These are phyloP conservation scores for Tetraneura akinire DNA, from an alignment of 1,140 invertebrate species.

Conservation along the genomic window DNA sequence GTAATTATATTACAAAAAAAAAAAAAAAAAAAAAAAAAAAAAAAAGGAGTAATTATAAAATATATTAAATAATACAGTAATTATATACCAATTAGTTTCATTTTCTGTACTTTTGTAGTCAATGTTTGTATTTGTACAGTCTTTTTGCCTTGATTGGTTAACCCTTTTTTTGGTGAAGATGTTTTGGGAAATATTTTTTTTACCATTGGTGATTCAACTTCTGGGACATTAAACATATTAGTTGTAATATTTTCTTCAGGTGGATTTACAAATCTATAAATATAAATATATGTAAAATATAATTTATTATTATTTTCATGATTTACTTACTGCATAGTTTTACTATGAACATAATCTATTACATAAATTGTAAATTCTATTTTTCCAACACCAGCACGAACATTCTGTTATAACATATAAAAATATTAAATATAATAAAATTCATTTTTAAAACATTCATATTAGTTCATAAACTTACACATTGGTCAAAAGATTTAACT, in stretches of 20 bases:
- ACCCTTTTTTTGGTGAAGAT: constrained; percentile 8
- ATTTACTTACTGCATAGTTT: constrained; percentile 40
- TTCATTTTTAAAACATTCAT: not conserved
- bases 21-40: too few relatives aligned
- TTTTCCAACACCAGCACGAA: constrained; percentile 42
- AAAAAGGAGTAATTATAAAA: too few relatives aligned
- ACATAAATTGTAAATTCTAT: constrained; percentile 43
- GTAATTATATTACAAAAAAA: too few relatives aligned
- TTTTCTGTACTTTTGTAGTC: not conserved
- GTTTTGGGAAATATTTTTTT: not conserved
- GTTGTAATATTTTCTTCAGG: not conserved
- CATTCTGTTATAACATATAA: constrained; percentile 6
- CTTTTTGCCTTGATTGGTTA: not conserved
- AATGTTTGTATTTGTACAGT: constrained; percentile 38
- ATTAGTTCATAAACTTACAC: constrained; percentile 20
- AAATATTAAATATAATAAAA: not conserved
- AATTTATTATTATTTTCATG: not conserved
- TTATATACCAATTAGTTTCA: constrained; percentile 1
- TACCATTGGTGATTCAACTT: constrained; percentile 33
- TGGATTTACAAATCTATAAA: constrained; percentile 24
- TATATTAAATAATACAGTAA: not conserved
- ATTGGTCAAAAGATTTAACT: constrained; percentile 5
- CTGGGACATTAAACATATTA: constrained; percentile 40
- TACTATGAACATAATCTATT: constrained; percentile 36
- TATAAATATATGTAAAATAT: not conserved